Evolutionary conservation across 2,113 vertebrate species (phyloP), one percentile per base, ranked within the genome.

Genomic region (Promerops cafer): DNA sequence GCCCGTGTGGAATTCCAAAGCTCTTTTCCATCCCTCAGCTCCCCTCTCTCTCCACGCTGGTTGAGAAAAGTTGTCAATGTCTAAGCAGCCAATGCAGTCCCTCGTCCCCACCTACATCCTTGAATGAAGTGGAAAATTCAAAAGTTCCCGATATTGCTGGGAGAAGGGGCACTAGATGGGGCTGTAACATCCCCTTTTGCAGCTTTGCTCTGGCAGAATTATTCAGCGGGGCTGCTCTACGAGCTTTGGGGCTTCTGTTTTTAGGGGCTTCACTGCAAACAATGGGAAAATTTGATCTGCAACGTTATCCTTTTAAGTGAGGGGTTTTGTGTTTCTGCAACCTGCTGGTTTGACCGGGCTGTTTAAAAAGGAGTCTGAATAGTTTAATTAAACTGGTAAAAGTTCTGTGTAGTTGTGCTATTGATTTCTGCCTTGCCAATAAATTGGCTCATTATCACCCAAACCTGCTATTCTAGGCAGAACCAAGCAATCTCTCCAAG

Each of bases 111-210:
- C 84, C 78, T 61, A 20, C 49, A 5, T 4, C 33, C n/a, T 44
- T 17, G 40, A 69, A 52, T 30, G 12, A 11, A 82, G 53, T 19
- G 75, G 84, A 52, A 85, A 72, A 89, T 18, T 21, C 5, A n/a
- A 18, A 47, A 28, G 16, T 45, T 70, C 30, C 35, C 13, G 28
- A 0, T 24, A 0, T 5, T 39, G 22, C 35, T 4, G 63, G 54
- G 54, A 16, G 15, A 19, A 39, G 59, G 39, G 57, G 71, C 94
- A 71, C 92, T 96, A 97, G 93, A 52, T 97, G 93, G 93, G 94
- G 92, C 94, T 96, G 61, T 35, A 16, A 31, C 42, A 80, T 21
- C 17, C 61, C 12, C 60, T 76, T 71, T n/a, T 8, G 30, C 78
- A n/a, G 42, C 7, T 16, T 27, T 16, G 24, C 61, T 39, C 30